Conservation (phyloP, 1,140 invertebrate genomes). For the Venustaconcha ellipsiformis region DNA sequence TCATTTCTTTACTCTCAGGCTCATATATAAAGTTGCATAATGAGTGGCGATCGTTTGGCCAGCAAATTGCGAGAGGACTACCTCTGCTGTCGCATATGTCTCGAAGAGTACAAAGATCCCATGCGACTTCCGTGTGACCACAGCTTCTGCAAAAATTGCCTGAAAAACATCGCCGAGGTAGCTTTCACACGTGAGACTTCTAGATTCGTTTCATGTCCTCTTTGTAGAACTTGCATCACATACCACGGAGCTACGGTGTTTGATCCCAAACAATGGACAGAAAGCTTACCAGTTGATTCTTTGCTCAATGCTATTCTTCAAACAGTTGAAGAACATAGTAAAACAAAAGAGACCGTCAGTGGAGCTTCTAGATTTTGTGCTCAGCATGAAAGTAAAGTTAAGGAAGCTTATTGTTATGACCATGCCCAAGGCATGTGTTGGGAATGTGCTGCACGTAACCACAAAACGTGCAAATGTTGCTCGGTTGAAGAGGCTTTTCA, state of each 20-base stretch:
- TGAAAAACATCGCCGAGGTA: conserved; percentile 32
- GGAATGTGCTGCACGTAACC: conserved; percentile 30
- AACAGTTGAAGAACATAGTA: conserved; percentile 1
- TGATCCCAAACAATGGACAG: conserved; percentile 24
- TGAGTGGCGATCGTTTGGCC: conserved; percentile 1
- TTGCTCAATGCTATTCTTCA: conserved; percentile 11
- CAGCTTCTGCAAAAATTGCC: conserved; percentile 39
- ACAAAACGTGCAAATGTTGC: conserved; percentile 18
- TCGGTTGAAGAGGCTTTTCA: conserved; percentile 22
- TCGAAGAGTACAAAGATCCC: conserved; percentile 40
- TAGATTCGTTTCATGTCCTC: conserved; percentile 23
- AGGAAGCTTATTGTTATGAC: conserved; percentile 25
- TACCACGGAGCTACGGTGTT: conserved; percentile 12
- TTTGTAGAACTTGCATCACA: conserved; percentile 23
- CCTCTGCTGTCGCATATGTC: conserved; percentile 41
- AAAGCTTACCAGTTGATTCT: conserved; percentile 22
- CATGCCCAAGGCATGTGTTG: conserved; percentile 26
- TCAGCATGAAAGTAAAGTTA: conserved; percentile 17
- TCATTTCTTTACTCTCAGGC: too few species aligned
- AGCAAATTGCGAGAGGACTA: conserved; percentile 11
- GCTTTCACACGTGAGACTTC: not conserved
- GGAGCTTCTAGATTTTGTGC: conserved; percentile 8
- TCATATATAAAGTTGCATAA: too few species aligned
- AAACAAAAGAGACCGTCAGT: not conserved
- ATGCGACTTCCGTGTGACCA: conserved; percentile 45